phyloP scores from a whole-genome alignment of 2,888 invertebrate genomes.

The Encarsia formosa region DNA sequence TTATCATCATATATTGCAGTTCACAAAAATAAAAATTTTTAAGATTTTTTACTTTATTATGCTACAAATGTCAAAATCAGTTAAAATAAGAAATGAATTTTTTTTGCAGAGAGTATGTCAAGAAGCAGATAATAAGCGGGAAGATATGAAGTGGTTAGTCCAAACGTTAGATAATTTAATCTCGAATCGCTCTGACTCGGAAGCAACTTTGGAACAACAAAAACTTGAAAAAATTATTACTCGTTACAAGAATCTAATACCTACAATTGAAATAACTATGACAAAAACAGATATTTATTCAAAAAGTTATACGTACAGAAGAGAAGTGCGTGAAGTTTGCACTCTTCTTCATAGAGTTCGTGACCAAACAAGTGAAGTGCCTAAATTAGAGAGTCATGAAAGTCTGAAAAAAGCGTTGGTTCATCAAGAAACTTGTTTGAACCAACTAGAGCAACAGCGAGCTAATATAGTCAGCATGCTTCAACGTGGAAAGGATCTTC shows the following conservation, averaged over 20 bases:
- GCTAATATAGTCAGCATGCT: slow-evolving; percentile 85
- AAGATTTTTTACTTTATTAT: background rate
- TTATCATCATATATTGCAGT: no score
- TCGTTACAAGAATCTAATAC: slow-evolving; percentile 86
- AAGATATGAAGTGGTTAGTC: slow-evolving; percentile 94
- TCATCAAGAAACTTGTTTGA: slow-evolving; percentile 78
- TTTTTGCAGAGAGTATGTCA: slow-evolving; percentile 74
- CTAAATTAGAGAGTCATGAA: slow-evolving; percentile 67
- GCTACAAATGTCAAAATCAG: background rate
- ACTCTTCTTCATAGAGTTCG: slow-evolving; percentile 72
- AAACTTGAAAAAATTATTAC: slow-evolving; percentile 77
- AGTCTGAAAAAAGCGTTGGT: slow-evolving; percentile 71
- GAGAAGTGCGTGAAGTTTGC: slow-evolving; percentile 83
- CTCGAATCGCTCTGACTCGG: slow-evolving; percentile 75
- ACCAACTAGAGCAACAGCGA: slow-evolving; percentile 78
- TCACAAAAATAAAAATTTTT: background rate
- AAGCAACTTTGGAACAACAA: slow-evolving; percentile 75
- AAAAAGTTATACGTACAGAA: slow-evolving; percentile 86
- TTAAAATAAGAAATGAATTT: no score
- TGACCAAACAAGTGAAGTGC: slow-evolving; percentile 65
- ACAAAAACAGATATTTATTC: slow-evolving; percentile 89
- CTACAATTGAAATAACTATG: slow-evolving; percentile 88
- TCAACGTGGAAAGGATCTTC: slow-evolving; percentile 84
- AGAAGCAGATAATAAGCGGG: slow-evolving; percentile 84
- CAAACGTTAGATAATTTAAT: slow-evolving; percentile 84